Base-by-base conservation (phyloP, 2,888 invertebrate species). In the Archips xylosteana region DNA sequence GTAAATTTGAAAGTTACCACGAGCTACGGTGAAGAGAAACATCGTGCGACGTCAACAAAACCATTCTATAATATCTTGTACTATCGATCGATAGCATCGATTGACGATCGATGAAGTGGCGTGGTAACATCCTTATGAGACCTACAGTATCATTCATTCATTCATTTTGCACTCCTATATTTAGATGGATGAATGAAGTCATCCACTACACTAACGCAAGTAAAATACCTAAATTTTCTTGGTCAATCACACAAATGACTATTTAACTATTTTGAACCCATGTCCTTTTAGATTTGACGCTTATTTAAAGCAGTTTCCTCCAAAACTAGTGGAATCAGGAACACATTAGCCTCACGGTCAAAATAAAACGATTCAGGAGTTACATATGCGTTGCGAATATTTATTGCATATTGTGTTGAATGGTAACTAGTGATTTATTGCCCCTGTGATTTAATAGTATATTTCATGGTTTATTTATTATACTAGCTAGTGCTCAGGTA, bases 401-500 rank as follows among this genome's bases (percentile, higher is more conserved):
- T 54, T 54, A 54, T 15, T 15, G 54, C 23, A 15, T 15, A 51
- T 54, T 54, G 54, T 54, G 54, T 9, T 15, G 54, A 23, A 45
- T 23, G 23, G 54, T 54, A 54, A 54, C 9, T 2, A n/a, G 23
- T 54, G 5, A 54, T 54, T 23, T 54, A n/a, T 23, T 23, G 49
- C n/a, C 49, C 49, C n/a, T 49, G 49, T 54, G 23, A n/a, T 54
- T 54, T 54, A 54, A 54, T 54, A 23, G 54, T 23, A 54, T 54
- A 54, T 54, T 54, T 54, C 8, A 54, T 23, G 54, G 54, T 54
- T 54, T 23, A 54, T 23, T 23, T 23, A 23, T 23, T 23, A 23
- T 23, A 39, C 6, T 6, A 39, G 6, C 6, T 39, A 39, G 39
- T 39, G 39, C 4, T 3, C 39, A 39, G 39, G 39, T 39, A 39